phyloP scores from a whole-genome alignment of 2,888 invertebrate genomes.

The Gerris lacustris region DNA sequence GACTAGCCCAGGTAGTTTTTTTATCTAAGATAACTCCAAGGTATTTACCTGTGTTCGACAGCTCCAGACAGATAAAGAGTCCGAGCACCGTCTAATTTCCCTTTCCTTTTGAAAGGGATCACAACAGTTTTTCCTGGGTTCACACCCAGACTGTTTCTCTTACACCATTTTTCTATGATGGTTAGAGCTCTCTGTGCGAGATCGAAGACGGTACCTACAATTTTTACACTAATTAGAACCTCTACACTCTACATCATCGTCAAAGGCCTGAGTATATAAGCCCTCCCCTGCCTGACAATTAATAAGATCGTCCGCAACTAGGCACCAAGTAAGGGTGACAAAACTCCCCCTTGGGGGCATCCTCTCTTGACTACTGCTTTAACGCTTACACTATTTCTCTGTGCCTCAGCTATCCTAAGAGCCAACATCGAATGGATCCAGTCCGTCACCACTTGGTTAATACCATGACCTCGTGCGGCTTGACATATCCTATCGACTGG shows the following conservation, averaged over 20 bases:
- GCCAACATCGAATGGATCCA: no score
- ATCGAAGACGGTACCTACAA: not conserved
- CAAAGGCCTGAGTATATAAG: not conserved
- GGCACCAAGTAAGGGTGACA: not conserved
- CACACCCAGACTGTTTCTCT: not conserved
- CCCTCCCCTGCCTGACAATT: not conserved
- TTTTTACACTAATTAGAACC: not conserved
- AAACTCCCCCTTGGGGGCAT: not conserved
- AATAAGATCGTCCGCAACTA: not conserved
- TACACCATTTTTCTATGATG: not conserved
- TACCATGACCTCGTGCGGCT: no score
- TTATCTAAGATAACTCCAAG: not conserved
- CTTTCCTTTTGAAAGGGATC: not conserved
- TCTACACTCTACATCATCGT: not conserved
- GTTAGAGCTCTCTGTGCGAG: not conserved
- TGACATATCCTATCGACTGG: no score
- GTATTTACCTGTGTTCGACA: not conserved
- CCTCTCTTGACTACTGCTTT: not conserved
- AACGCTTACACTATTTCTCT: not conserved
- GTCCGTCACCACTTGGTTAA: no score
- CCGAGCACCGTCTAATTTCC: not conserved
- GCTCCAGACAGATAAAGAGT: not conserved
- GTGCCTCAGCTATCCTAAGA: not conserved
- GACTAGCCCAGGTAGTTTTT: not conserved
- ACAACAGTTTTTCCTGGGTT: not conserved